phyloP scores from a whole-genome alignment of 2,888 invertebrate genomes.

The Drosophila pullipes region DNA sequence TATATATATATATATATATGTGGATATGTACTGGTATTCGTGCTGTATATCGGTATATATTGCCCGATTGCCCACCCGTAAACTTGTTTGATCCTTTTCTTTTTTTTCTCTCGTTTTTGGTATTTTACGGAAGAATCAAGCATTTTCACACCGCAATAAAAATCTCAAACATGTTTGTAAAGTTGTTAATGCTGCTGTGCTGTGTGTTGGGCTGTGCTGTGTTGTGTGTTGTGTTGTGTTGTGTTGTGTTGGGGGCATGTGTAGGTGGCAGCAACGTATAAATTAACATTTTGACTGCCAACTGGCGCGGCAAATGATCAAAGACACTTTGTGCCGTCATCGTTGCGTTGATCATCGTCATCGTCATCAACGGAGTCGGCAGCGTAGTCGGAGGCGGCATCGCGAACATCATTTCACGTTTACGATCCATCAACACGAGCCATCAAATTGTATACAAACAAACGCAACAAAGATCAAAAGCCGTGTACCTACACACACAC shows the following conservation, averaged over 20 bases:
- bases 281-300: constrained; percentile 83
- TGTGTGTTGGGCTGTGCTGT: constrained; percentile 3
- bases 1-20: not conserved
- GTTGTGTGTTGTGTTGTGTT: constrained; percentile 12
- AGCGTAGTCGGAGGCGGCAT: constrained; percentile 44
- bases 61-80: constrained; percentile 70
- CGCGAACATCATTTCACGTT: constrained; percentile 79
- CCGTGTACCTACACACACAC: constrained; percentile 55
- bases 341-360: constrained; percentile 74
- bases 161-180: constrained; percentile 82
- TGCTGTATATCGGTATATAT: not conserved
- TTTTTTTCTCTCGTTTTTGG: not conserved
- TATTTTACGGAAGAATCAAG: constrained; percentile 62
- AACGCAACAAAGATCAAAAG: constrained; percentile 84
- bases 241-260: constrained; percentile 24
- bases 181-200: constrained; percentile 73
- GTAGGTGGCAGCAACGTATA: constrained; percentile 74
- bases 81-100: constrained; percentile 77
- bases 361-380: constrained; percentile 31
- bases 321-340: constrained; percentile 80
- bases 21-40: not conserved
- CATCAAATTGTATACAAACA: constrained; percentile 86
- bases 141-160: constrained; percentile 80
- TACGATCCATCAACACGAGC: constrained; percentile 85
- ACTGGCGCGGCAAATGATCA: constrained; percentile 81